Conservation (phyloP, 2,113 vertebrate species). For the Malurus melanocephalus region DNA sequence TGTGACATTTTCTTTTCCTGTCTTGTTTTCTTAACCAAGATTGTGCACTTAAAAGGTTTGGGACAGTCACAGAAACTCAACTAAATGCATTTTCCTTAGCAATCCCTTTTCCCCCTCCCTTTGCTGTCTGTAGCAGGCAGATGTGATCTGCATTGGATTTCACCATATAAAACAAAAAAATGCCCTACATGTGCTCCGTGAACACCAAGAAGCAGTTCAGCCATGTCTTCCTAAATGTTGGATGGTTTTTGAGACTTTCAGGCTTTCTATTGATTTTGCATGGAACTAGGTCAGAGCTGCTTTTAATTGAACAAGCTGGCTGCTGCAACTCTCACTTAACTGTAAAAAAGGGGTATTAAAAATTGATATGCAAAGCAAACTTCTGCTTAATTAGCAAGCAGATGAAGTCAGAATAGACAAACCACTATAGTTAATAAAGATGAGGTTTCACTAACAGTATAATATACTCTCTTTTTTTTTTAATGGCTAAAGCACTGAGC, state of each 20-base stretch:
- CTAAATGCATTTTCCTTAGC: not conserved
- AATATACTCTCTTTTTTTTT: not conserved
- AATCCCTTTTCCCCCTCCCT: not conserved
- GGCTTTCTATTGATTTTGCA: slow-evolving; percentile 61
- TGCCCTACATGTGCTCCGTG: not conserved
- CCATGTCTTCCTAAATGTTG: slow-evolving; percentile 25
- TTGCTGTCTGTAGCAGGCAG: not conserved
- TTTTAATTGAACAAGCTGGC: slow-evolving; percentile 56
- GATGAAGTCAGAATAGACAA: slow-evolving; percentile 51
- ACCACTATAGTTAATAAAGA: not conserved
- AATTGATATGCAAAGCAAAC: slow-evolving; percentile 70
- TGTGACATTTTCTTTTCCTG: not conserved
- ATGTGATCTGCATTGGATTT: not conserved
- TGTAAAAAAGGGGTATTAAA: slow-evolving; percentile 65
- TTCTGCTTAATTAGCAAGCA: slow-evolving; percentile 65
- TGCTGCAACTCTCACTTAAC: slow-evolving; percentile 58
- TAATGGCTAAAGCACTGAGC: not conserved
- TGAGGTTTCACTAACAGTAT: slow-evolving; percentile 7
- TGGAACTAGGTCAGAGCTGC: slow-evolving; percentile 71
- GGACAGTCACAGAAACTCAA: not conserved
- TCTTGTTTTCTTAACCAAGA: not conserved
- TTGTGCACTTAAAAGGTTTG: not conserved
- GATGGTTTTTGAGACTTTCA: not conserved
- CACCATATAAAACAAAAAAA: not conserved
- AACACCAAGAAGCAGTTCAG: not conserved